Evolutionary conservation across 1,140 invertebrate genomes (phyloP).

Genomic region (Ceratitis capitata): DNA sequence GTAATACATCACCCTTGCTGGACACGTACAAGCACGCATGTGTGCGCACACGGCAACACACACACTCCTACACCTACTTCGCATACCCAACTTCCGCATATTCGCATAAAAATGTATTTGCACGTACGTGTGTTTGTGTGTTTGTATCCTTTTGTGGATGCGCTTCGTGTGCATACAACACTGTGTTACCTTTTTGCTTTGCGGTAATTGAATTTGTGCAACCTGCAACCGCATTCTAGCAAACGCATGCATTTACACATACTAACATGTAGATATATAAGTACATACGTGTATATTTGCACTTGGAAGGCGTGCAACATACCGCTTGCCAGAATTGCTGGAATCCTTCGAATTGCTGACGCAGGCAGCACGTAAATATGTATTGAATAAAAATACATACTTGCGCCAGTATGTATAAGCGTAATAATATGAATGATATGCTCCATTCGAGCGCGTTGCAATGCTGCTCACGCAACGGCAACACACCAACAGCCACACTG

Average conservation of each 20-base stretch:
- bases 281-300: background rate
- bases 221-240: constrained; percentile 20
- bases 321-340: background rate
- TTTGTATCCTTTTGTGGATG: background rate
- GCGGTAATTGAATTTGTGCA: constrained; percentile 34
- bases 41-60: background rate
- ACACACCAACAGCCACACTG: background rate
- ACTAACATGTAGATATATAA: background rate
- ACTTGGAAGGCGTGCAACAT: background rate
- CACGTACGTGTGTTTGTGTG: background rate
- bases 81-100: background rate
- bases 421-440: background rate
- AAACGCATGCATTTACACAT: background rate
- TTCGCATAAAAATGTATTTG: background rate
- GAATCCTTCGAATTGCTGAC: constrained; percentile 5
- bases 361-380: background rate
- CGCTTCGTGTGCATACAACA: background rate
- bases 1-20: background rate
- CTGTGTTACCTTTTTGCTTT: constrained; percentile 3
- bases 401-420: background rate
- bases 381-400: background rate
- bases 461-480: constrained; percentile 27
- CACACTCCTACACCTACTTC: background rate
- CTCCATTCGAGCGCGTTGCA: background rate
- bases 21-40: background rate